A percentile compares a stretch with the other conserved stretches of the same genome.
Evolutionary conservation across 1,140 invertebrate species (phyloP).

Genomic region (Teleogryllus occipitalis): DNA sequence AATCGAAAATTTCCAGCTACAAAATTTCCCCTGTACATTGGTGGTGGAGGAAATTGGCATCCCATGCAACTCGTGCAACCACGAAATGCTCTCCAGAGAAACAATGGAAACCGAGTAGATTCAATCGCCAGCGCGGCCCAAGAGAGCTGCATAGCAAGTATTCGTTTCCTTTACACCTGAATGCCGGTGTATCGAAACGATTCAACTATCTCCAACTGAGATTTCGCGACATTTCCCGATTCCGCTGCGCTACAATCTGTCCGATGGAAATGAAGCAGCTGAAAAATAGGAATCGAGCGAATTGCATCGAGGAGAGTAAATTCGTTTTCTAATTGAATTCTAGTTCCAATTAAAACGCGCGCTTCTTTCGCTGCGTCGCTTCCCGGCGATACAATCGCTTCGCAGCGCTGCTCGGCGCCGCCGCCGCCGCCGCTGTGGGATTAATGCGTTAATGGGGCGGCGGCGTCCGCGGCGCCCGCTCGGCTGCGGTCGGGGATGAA

Average conservation of each 20-base stretch:
- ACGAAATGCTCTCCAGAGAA: too few species aligned
- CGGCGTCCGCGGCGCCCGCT: too few species aligned
- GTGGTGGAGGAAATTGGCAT: too few species aligned
- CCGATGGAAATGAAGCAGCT: background rate
- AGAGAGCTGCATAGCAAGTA: background rate
- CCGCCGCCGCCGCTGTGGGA: background rate
- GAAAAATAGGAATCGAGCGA: background rate
- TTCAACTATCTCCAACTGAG: background rate
- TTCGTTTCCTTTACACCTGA: background rate
- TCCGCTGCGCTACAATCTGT: background rate
- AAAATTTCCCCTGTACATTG: too few species aligned
- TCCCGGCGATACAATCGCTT: background rate
- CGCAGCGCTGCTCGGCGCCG: too few species aligned
- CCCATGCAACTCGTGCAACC: too few species aligned
- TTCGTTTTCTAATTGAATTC: conserved; percentile 5
- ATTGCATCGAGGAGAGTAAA: background rate
- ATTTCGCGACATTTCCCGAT: background rate
- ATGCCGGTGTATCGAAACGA: background rate
- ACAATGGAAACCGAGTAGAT: too few species aligned
- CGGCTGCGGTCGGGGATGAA: too few species aligned
- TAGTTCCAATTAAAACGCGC: background rate
- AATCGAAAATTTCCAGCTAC: too few species aligned
- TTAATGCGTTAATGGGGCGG: background rate
- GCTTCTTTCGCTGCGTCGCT: background rate
- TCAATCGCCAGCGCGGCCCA: too few species aligned